Evolutionary conservation across 2,888 invertebrate genomes (phyloP), one percentile per base, ranked within the genome.

Genomic region (Eucriotettix oculatus): DNA sequence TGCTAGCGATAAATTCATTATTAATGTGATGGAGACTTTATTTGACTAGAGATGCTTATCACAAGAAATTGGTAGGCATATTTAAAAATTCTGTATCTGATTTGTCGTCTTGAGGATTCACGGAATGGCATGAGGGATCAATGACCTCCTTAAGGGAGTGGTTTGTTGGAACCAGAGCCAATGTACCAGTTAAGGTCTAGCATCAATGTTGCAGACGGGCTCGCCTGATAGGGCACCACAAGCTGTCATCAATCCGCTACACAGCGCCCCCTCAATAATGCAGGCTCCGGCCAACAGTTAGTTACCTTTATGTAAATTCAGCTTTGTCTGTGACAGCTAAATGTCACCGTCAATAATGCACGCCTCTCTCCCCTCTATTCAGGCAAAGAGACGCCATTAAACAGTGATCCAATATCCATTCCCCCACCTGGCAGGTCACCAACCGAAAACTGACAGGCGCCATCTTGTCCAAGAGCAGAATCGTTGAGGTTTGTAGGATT

Each of bases 281-380:
- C 40, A 17, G 42, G 53, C 40, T 52, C 44, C 54, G 48, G 53
- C 57, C 54, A 59, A 58, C 60, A 61, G 61, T 63, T 63, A 61
- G 63, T 63, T 63, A 63, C 63, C 61, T 60, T 63, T 63, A 63
- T 63, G 63, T 61, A 63, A 61, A 63, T 63, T 61, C 63, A 60
- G 61, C 63, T 60, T 56, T 60, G 61, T 58, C 61, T 56, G 43
- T 61, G 63, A 63, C 60, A 58, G 59, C 61, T 63, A 63, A 63
- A 63, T 63, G 63, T 61, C 61, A 58, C 60, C 57, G 56, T 60
- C 58, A 58, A 60, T 60, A 62, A 62, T 62, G 59, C 62, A 62
- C 29, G 54, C 29, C 10, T n/a, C 14, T 14, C 48, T n/a, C 14
- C 48, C 48, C 14, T n/a, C 48, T 12, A 29, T 29, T 29, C 29